phyloP scores from a whole-genome alignment of 2,113 vertebrate genomes.

The Calidris pygmaea region DNA sequence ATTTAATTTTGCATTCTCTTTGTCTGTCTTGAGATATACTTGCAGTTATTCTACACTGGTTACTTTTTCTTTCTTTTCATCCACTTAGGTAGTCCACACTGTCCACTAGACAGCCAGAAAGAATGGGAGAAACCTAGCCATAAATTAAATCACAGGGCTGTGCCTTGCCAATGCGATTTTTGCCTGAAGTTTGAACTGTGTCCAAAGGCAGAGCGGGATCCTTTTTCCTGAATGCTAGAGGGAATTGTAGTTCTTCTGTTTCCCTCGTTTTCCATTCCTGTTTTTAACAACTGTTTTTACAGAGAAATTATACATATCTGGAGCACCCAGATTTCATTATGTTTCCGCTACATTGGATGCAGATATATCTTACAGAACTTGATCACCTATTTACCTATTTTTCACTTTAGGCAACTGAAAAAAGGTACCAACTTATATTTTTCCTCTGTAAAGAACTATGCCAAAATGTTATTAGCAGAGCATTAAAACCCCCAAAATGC shows the following conservation, averaged over 20 bases:
- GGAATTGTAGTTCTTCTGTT: background rate
- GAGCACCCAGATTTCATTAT: background rate
- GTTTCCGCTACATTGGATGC: background rate
- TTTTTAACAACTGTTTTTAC: background rate
- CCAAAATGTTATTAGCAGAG: background rate
- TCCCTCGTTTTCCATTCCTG: background rate
- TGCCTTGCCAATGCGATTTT: conserved; percentile 6
- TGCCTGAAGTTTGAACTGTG: conserved; percentile 45
- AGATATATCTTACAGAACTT: background rate
- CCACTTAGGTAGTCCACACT: conserved; percentile 14
- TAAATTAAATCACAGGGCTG: background rate
- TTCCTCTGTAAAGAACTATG: background rate
- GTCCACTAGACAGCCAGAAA: background rate
- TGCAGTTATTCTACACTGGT: conserved; percentile 42
- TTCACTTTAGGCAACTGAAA: background rate
- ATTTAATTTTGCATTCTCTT: conserved; percentile 81
- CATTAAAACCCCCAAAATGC: background rate
- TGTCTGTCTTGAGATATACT: conserved; percentile 67
- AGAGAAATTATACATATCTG: background rate
- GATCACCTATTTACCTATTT: background rate
- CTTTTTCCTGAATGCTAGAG: background rate
- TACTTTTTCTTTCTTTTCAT: conserved; percentile 36
- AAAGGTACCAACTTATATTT: background rate
- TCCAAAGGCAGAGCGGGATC: background rate
- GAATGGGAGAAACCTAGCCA: conserved; percentile 9